Conservation (phyloP, 2,888 invertebrate species). For the Rhamphomyia laevipes region DNA sequence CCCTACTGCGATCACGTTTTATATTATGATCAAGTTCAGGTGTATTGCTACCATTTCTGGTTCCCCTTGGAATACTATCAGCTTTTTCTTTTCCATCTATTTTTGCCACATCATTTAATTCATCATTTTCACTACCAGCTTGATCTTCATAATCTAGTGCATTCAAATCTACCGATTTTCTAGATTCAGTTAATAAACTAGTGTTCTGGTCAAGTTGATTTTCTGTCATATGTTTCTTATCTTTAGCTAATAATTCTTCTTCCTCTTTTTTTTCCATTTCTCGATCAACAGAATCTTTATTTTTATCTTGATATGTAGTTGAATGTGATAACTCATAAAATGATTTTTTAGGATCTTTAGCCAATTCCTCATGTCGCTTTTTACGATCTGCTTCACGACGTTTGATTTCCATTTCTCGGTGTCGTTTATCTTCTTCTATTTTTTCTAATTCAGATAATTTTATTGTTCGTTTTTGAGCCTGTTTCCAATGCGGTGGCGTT, state of each 20-base stretch:
- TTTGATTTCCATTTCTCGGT: conserved; percentile 46
- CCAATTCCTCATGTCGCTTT: conserved; percentile 42
- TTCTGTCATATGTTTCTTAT: conserved; percentile 3
- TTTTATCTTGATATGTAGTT: conserved; percentile 30
- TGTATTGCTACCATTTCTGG: conserved; percentile 10
- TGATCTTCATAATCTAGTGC: conserved; percentile 62
- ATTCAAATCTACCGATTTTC: conserved; percentile 49
- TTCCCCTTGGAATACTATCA: conserved; percentile 14
- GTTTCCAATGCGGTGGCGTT: conserved; percentile 91
- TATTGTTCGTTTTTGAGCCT: conserved; percentile 74
- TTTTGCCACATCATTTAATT: conserved; percentile 4
- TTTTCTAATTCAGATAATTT: conserved; percentile 71
- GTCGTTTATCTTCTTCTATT: conserved; percentile 52
- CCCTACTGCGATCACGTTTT: not conserved
- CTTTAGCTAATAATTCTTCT: conserved; percentile 10
- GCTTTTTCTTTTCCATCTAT: conserved; percentile 40
- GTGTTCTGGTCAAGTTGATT: not conserved
- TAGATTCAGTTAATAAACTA: not conserved
- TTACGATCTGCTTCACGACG: conserved; percentile 43
- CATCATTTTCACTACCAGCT: conserved; percentile 40
- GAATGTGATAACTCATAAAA: conserved; percentile 39
- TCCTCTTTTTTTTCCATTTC: conserved; percentile 19
- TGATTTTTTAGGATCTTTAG: conserved; percentile 36
- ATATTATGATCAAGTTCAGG: not conserved
- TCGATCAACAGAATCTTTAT: conserved; percentile 15